These are phyloP conservation scores for Acleris sparsana DNA, from an alignment of 2,888 invertebrate genomes.

Conservation along the genomic window DNA sequence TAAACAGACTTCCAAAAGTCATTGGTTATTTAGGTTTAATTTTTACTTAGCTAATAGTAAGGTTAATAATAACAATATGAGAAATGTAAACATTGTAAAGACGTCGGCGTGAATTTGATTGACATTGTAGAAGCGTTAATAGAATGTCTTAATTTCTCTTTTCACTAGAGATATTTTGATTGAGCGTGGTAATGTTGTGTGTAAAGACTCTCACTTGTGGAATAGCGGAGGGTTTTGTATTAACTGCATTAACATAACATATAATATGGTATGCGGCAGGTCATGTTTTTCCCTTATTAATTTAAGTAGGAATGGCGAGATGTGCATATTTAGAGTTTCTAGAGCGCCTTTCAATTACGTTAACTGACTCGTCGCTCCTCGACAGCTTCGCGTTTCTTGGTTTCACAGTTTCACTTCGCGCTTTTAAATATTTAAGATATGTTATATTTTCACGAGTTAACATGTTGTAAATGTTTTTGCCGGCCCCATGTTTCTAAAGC, in stretches of 20 bases:
- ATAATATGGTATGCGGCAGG: slow-evolving; percentile 29
- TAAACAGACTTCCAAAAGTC: slow-evolving; percentile 33
- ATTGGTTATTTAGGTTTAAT: slow-evolving; percentile 32
- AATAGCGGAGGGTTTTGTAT: slow-evolving; percentile 18
- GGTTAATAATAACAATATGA: slow-evolving; percentile 30
- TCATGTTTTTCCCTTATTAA: slow-evolving; percentile 39
- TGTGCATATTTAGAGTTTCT: slow-evolving; percentile 41
- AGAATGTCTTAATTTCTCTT: slow-evolving; percentile 35
- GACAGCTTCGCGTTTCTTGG: slow-evolving; percentile 40
- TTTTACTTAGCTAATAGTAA: slow-evolving; percentile 34
- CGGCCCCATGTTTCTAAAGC: no score
- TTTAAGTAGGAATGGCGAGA: slow-evolving; percentile 42
- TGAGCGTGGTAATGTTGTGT: slow-evolving; percentile 20
- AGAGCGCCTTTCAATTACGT: slow-evolving; percentile 42
- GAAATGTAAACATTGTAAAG: slow-evolving; percentile 19
- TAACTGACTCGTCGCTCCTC: slow-evolving; percentile 41
- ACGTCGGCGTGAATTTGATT: slow-evolving; percentile 26
- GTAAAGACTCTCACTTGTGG: slow-evolving; percentile 22
- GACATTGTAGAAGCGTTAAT: slow-evolving; percentile 31
- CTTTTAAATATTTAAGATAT: slow-evolving; percentile 12
- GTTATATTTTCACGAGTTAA: background rate
- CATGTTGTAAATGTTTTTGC: background rate
- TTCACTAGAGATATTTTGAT: slow-evolving; percentile 33
- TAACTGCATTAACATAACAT: slow-evolving; percentile 24
- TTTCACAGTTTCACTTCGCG: slow-evolving; percentile 44